phyloP scores from a whole-genome alignment of 2,113 vertebrate species.

The Colius striatus region DNA sequence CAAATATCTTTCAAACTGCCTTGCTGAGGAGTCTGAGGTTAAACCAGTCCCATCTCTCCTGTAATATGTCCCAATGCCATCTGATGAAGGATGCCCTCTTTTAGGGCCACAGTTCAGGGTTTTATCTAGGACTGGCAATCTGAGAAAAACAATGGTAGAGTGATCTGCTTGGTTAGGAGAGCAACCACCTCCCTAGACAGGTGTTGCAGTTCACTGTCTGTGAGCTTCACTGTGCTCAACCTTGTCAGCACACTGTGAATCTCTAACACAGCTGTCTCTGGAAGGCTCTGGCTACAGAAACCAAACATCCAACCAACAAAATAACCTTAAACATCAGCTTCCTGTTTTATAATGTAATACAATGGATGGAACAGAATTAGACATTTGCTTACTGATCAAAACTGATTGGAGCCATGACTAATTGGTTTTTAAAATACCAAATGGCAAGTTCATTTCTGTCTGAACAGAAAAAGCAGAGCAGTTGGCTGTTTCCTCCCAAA shows the following conservation, averaged over 20 bases:
- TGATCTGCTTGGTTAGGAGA: not conserved
- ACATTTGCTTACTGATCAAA: not conserved
- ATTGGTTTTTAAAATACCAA: not conserved
- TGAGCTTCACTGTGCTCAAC: fast-evolving
- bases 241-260: fast-evolving
- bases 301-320: not conserved
- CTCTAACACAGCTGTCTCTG: not conserved
- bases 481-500: not conserved
- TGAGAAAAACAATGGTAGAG: not conserved
- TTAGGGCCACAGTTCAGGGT: not conserved
- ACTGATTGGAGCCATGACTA: not conserved
- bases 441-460: not conserved
- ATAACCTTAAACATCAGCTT: not conserved
- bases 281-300: not conserved
- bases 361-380: not conserved
- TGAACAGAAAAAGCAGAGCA: not conserved
- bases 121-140: not conserved
- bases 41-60: not conserved
- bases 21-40: not conserved
- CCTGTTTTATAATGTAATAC: not conserved
- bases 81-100: not conserved
- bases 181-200: not conserved
- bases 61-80: not conserved
- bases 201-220: not conserved
- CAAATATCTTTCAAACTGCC: not conserved